Evolutionary conservation across 2,797 vertebrate genomes (phyloP).

Genomic region (Micrastur ruficollis): DNA sequence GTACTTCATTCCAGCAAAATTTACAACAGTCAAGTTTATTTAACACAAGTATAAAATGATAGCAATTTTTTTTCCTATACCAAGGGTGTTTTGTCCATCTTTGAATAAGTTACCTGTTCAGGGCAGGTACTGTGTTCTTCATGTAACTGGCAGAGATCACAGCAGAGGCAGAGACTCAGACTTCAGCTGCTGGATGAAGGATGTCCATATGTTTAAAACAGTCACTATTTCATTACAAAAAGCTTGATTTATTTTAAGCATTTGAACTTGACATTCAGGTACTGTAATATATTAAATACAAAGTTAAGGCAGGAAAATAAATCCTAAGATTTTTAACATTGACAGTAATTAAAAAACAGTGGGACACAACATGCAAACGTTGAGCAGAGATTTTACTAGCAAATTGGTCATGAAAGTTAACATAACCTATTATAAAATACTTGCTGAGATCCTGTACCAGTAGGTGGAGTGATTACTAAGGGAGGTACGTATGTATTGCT

Average conservation of each 20-base stretch:
- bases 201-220: not conserved
- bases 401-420: not conserved
- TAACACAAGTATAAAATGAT: not conserved
- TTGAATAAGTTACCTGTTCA: not conserved
- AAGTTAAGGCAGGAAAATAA: not conserved
- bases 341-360: not conserved
- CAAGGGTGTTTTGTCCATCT: not conserved
- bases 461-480: conserved; percentile 19
- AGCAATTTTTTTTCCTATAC: not conserved
- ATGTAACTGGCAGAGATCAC: not conserved
- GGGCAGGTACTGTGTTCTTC: not conserved
- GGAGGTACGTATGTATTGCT: not conserved
- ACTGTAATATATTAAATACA: not conserved
- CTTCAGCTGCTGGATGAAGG: not conserved
- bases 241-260: not conserved
- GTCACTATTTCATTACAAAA: not conserved
- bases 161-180: not conserved
- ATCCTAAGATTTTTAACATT: not conserved
- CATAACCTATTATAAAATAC: not conserved
- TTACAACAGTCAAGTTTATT: not conserved
- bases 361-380: too few species aligned
- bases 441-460: not conserved
- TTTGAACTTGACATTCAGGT: not conserved
- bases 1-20: not conserved
- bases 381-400: not conserved